Evolutionary conservation across 2,113 vertebrate species (phyloP).

Genomic region (Oriolus oriolus): DNA sequence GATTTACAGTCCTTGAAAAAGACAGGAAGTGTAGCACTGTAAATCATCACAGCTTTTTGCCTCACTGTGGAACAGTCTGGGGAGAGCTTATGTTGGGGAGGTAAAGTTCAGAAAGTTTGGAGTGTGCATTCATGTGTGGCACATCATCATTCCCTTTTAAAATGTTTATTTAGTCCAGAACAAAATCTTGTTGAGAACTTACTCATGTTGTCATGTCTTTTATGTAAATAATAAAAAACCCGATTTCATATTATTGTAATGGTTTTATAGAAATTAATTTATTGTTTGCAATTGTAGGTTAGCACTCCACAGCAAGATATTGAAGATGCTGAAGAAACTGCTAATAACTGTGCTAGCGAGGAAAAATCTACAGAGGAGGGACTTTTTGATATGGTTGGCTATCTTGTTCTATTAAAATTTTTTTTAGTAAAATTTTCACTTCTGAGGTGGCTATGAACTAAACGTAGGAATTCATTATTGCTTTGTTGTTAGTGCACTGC

Average conservation of each 20-base stretch:
- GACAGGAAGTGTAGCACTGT: not conserved
- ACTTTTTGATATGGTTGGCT: constrained; percentile 89
- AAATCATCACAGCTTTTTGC: not conserved
- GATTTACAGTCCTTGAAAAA: not conserved
- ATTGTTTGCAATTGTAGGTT: constrained; percentile 73
- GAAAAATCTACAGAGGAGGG: constrained; percentile 72
- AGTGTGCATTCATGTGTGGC: not conserved
- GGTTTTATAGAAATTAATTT: not conserved
- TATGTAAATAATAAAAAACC: not conserved
- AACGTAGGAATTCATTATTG: not conserved
- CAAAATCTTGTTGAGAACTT: not conserved
- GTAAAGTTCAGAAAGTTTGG: not conserved
- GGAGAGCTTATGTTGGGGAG: not conserved
- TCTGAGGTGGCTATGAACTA: not conserved
- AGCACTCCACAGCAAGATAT: constrained; percentile 84
- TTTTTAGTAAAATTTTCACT: not conserved
- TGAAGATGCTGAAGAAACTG: constrained; percentile 82
- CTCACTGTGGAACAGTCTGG: not conserved
- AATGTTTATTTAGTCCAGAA: not conserved
- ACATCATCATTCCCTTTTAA: not conserved
- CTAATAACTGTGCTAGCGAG: not conserved
- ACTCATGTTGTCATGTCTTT: not conserved
- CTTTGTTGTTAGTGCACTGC: not conserved
- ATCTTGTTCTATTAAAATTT: not conserved
- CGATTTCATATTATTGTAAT: not conserved